Percentiles rank a stretch among this genome's conserved stretches.
phyloP scores from a whole-genome alignment of 2,797 vertebrate genomes.

The Carapus acus region DNA sequence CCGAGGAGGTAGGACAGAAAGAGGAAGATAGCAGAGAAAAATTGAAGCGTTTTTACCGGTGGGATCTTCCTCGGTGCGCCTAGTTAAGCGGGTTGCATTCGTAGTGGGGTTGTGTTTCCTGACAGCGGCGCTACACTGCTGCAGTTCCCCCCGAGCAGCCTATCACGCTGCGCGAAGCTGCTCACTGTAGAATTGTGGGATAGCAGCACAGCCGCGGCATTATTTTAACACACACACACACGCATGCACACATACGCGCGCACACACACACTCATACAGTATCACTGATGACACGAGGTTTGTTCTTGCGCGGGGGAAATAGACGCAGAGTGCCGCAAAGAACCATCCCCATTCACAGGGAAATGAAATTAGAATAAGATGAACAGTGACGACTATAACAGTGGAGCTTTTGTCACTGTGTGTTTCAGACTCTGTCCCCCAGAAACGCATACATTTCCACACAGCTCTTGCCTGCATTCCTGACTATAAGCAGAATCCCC shows the following conservation, averaged over 20 bases:
- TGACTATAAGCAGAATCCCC: background rate
- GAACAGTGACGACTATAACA: conserved; percentile 7
- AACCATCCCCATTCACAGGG: conserved; percentile 7
- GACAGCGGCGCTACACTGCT: conserved; percentile 60
- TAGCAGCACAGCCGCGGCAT: conserved; percentile 58
- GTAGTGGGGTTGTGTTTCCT: conserved; percentile 57
- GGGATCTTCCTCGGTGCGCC: conserved; percentile 44
- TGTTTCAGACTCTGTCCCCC: conserved; percentile 4
- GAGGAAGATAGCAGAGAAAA: conserved; percentile 3
- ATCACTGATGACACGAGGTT: conserved; percentile 41
- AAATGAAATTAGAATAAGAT: conserved; percentile 24
- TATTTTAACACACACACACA: conserved; percentile 32
- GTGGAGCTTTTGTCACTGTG: background rate
- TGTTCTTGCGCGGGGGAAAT: conserved; percentile 18
- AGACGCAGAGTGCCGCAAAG: background rate
- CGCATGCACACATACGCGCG: background rate
- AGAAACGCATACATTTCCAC: no score
- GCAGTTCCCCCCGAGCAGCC: conserved; percentile 59
- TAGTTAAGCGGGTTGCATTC: conserved; percentile 40
- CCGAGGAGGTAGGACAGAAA: background rate
- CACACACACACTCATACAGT: conserved; percentile 1
- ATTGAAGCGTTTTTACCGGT: conserved; percentile 51
- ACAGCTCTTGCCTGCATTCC: background rate
- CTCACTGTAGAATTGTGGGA: conserved; percentile 64
- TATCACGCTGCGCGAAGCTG: conserved; percentile 48